Conservation (phyloP, 35 echinoderm and acorn worm species). For the Apostichopus parvimensis region DNA sequence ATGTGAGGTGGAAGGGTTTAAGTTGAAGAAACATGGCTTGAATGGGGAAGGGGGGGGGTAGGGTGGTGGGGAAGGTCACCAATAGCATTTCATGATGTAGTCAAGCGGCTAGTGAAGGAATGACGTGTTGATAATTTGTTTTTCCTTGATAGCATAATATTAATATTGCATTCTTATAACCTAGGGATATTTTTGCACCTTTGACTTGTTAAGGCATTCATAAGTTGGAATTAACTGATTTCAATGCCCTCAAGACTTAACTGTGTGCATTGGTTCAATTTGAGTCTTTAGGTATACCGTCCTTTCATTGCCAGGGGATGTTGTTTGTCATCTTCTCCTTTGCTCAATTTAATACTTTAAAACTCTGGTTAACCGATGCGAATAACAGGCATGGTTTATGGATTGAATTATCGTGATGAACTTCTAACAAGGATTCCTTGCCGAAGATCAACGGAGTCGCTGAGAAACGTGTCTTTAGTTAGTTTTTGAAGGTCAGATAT, state of each 20-base stretch:
- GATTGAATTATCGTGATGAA: background rate
- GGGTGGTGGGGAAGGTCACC: no score
- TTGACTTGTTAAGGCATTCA: background rate
- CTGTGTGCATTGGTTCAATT: background rate
- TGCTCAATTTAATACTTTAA: background rate
- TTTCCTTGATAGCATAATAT: no score
- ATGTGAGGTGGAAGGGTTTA: no score
- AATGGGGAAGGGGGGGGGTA: no score
- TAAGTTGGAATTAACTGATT: background rate
- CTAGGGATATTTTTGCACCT: background rate
- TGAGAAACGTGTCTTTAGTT: no score
- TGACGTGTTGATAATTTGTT: no score
- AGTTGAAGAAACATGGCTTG: no score
- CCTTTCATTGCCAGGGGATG: background rate
- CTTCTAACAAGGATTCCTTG: background rate
- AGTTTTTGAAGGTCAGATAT: no score
- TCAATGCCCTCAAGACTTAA: background rate
- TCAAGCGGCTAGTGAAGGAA: no score
- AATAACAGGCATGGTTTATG: background rate
- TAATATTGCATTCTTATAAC: background rate
- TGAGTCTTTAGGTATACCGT: no score
- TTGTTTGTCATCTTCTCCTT: background rate
- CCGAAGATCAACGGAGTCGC: background rate
- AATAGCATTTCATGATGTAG: no score
- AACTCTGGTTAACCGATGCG: background rate